These are phyloP conservation scores for Apodemia mormo DNA, from an alignment of 2,888 invertebrate genomes.

Conservation along the genomic window DNA sequence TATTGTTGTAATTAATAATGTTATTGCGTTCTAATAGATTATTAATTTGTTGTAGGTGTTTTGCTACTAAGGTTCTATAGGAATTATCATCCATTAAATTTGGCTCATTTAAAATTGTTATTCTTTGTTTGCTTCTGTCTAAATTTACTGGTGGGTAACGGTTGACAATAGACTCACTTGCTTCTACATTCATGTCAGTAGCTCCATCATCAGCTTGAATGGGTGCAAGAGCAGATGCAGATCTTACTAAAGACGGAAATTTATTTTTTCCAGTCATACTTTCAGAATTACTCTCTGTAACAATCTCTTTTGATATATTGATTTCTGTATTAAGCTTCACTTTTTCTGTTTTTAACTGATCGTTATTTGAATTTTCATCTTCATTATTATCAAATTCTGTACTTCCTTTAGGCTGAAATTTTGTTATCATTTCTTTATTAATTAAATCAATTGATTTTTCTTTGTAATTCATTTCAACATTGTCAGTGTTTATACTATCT, in stretches of 20 bases:
- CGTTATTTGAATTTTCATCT: neutral
- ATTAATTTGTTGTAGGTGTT: constrained; percentile 7
- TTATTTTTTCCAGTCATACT: too few relatives aligned
- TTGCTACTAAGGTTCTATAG: neutral
- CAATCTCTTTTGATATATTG: neutral
- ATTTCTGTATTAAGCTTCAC: neutral
- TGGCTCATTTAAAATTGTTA: neutral
- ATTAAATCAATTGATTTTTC: neutral
- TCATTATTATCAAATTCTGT: neutral
- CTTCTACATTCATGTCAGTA: neutral
- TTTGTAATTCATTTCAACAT: neutral
- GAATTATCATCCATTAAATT: constrained; percentile 20
- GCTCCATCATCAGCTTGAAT: neutral
- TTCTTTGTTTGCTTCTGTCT: constrained; percentile 11
- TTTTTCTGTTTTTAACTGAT: neutral
- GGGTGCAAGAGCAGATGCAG: neutral
- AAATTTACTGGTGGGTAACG: neutral
- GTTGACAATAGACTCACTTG: neutral
- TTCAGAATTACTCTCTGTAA: neutral
- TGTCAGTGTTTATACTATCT: neutral
- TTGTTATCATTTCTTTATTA: neutral
- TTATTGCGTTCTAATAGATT: constrained; percentile 3
- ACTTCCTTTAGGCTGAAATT: neutral
- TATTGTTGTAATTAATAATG: neutral
- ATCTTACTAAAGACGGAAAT: neutral